These are phyloP conservation scores for Alloscopus bannaensis DNA, from an alignment of 2,888 invertebrate genomes.

Conservation along the genomic window DNA sequence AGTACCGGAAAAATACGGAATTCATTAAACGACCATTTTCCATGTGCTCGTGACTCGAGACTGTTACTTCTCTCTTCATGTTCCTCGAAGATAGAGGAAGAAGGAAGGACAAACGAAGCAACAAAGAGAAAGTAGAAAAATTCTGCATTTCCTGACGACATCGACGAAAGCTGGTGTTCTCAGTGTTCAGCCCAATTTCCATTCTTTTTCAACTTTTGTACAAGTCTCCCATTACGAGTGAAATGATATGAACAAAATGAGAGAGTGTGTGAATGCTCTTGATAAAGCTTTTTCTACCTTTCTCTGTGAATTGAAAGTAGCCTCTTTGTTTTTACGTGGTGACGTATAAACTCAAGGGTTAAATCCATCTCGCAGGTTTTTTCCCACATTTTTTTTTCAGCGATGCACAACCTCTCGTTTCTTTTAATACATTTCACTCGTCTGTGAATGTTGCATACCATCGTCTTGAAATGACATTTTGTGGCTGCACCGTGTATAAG, in stretches of 20 bases:
- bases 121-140: conserved; percentile 10
- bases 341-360: too few species aligned
- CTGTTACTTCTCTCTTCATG: conserved; percentile 17
- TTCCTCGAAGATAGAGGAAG: not conserved
- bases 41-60: conserved; percentile 49
- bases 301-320: not conserved
- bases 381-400: too few species aligned
- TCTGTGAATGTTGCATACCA: too few species aligned
- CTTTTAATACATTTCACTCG: too few species aligned
- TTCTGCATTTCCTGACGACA: conserved; percentile 44
- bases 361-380: too few species aligned
- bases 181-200: conserved; percentile 37
- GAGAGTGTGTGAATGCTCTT: too few species aligned
- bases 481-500: too few species aligned
- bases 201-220: conserved; percentile 37
- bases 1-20: conserved; percentile 35
- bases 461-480: too few species aligned
- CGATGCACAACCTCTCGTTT: too few species aligned
- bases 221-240: conserved; percentile 48
- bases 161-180: conserved; percentile 41
- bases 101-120: not conserved
- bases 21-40: conserved; percentile 58
- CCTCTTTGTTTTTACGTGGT: too few species aligned
- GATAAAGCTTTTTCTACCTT: too few species aligned
- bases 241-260: conserved; percentile 61